Evolutionary conservation across 1,140 invertebrate genomes (phyloP).

Genomic region (Drosophila sechellia): DNA sequence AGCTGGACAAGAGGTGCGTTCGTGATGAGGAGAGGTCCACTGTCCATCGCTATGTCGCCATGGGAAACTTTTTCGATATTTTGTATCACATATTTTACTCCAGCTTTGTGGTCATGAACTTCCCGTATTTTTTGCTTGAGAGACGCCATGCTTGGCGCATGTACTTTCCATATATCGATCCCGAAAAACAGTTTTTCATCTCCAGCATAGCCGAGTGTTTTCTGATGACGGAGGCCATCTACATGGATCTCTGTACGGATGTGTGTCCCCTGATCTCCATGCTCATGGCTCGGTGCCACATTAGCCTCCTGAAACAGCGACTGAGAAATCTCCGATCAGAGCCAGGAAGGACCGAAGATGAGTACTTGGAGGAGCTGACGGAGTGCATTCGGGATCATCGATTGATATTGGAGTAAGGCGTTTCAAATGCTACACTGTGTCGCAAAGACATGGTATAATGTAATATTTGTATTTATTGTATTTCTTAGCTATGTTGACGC

Average conservation of each 20-base stretch:
- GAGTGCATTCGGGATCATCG: conserved; percentile 58
- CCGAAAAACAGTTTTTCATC: conserved; percentile 20
- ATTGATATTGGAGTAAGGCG: conserved; percentile 50
- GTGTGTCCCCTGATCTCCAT: conserved; percentile 52
- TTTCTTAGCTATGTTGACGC: conserved; percentile 42
- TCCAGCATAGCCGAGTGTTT: conserved; percentile 16
- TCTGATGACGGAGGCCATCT: conserved; percentile 33
- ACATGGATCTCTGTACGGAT: conserved; percentile 53
- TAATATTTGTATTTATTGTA: neutral
- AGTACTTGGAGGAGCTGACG: conserved; percentile 44
- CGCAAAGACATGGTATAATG: neutral
- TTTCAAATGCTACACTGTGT: too few relatives aligned
- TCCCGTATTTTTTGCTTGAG: neutral
- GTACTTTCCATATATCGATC: conserved; percentile 54
- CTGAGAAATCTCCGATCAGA: conserved; percentile 25
- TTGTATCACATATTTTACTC: conserved; percentile 29
- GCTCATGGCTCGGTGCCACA: conserved; percentile 38
- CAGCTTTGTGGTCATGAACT: conserved; percentile 17
- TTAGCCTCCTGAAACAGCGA: conserved; percentile 36
- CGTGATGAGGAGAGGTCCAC: neutral
- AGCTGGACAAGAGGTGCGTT: conserved; percentile 44
- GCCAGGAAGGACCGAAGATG: neutral
- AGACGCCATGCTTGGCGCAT: conserved; percentile 48
- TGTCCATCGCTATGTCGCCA: conserved; percentile 36
- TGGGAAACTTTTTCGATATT: conserved; percentile 27